Percentiles rank a stretch among this genome's conserved stretches.
phyloP scores from a whole-genome alignment of 2,888 invertebrate species.

The Drosophila incognita region DNA sequence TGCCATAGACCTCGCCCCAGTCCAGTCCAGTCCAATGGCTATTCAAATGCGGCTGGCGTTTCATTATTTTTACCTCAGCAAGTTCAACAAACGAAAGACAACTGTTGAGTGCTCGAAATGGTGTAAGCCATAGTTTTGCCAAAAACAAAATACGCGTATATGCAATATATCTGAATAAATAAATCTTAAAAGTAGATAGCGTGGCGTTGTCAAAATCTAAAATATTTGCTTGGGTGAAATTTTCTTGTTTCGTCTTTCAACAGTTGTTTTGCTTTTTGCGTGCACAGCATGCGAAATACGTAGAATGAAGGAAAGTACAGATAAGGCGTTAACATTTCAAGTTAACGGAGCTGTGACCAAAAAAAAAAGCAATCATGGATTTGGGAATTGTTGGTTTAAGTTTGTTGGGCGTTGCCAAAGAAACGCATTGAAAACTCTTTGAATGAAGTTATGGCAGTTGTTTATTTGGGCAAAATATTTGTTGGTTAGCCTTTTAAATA shows the following conservation, averaged over 20 bases:
- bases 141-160: slow-evolving; percentile 46
- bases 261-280: slow-evolving; percentile 53
- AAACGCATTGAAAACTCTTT: slow-evolving; percentile 25
- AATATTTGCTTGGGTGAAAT: slow-evolving; percentile 69
- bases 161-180: slow-evolving; percentile 11
- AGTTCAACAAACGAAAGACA: slow-evolving; percentile 72
- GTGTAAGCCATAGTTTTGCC: slow-evolving; percentile 54
- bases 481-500: slow-evolving; percentile 7
- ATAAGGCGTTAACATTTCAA: slow-evolving; percentile 65
- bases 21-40: slow-evolving; percentile 38
- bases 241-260: slow-evolving; percentile 37
- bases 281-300: slow-evolving; percentile 73
- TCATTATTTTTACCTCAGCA: slow-evolving; percentile 36
- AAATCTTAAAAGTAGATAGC: slow-evolving; percentile 11
- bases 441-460: slow-evolving; percentile 37
- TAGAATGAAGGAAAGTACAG: slow-evolving; percentile 62
- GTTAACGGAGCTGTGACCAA: slow-evolving; percentile 61
- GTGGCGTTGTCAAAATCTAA: slow-evolving; percentile 51
- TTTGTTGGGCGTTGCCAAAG: slow-evolving; percentile 37
- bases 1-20: slow-evolving; percentile 76
- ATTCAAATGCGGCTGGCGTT: slow-evolving; percentile 71
- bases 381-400: slow-evolving; percentile 33
- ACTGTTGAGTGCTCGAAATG: slow-evolving; percentile 35
- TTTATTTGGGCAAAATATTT: slow-evolving; percentile 8
- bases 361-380: slow-evolving; percentile 24